phyloP scores from a whole-genome alignment of 2,888 invertebrate genomes.

The Polydrusus cervinus region DNA sequence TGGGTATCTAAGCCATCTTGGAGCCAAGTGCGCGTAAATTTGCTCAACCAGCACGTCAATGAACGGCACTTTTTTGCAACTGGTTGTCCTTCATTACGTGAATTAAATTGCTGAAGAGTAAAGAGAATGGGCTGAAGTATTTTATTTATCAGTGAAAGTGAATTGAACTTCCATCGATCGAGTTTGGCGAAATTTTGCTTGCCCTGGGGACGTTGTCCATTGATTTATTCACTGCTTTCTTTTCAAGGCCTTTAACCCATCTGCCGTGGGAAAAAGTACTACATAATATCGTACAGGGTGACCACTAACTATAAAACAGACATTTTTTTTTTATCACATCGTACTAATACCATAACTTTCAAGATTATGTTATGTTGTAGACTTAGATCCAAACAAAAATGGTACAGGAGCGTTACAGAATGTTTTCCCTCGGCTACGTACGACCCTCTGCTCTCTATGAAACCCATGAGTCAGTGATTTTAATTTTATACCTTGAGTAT shows the following conservation, averaged over 20 bases:
- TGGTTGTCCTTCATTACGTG: conserved; percentile 16
- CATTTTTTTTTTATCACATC: background rate
- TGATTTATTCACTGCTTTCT: conserved; percentile 56
- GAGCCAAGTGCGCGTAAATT: background rate
- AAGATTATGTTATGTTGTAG: too few relatives aligned
- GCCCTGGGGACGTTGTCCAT: conserved; percentile 29
- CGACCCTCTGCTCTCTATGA: too few relatives aligned
- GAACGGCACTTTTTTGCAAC: conserved; percentile 3
- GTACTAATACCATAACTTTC: too few relatives aligned
- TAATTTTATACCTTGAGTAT: too few relatives aligned
- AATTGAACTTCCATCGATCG: conserved; percentile 10
- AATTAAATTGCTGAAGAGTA: conserved; percentile 13
- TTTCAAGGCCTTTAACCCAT: conserved; percentile 58
- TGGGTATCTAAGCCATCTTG: too few relatives aligned
- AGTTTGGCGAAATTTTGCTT: conserved; percentile 10
- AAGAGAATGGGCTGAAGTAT: conserved; percentile 9
- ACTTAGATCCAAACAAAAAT: too few relatives aligned
- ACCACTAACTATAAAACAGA: too few relatives aligned
- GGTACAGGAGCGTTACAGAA: too few relatives aligned
- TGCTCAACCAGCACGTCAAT: background rate
- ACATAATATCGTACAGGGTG: background rate
- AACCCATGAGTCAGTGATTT: too few relatives aligned
- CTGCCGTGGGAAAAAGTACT: conserved; percentile 32
- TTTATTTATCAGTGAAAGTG: conserved; percentile 25
- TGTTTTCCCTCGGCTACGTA: too few relatives aligned